These are phyloP conservation scores for Ifrita kowaldi DNA, from an alignment of 2,113 vertebrate species.

Conservation along the genomic window DNA sequence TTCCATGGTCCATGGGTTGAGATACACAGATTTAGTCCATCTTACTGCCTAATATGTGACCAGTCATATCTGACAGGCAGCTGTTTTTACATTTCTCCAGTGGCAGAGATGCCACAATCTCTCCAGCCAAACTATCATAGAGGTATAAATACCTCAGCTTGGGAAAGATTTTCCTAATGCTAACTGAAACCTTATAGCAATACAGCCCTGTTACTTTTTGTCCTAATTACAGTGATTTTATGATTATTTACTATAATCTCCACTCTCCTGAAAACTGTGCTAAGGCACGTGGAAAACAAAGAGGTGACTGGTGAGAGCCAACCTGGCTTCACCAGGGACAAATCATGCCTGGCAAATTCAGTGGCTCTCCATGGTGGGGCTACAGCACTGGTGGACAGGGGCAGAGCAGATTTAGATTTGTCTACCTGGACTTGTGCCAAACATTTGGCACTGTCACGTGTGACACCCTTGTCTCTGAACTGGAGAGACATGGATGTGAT, in stretches of 20 bases:
- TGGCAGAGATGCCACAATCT: neutral
- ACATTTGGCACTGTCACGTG: neutral
- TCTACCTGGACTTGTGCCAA: neutral
- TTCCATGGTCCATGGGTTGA: neutral
- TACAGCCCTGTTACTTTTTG: neutral
- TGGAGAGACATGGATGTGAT: neutral
- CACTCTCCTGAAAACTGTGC: neutral
- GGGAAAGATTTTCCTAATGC: neutral
- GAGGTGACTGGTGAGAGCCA: neutral
- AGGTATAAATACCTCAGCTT: neutral
- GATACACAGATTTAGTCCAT: neutral
- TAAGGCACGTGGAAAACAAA: neutral
- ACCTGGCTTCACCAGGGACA: neutral
- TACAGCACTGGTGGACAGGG: neutral
- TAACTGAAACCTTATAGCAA: neutral
- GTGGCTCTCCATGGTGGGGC: neutral
- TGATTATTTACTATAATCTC: neutral
- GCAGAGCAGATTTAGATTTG: neutral
- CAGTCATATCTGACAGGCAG: neutral
- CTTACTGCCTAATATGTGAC: neutral
- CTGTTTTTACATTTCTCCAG: neutral
- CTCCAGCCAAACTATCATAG: neutral
- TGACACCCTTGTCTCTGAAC: neutral
- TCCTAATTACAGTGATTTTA: neutral
- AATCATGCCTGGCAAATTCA: neutral